These are phyloP conservation scores for Tenthredo livida DNA, from an alignment of 2,888 invertebrate species.

Conservation along the genomic window DNA sequence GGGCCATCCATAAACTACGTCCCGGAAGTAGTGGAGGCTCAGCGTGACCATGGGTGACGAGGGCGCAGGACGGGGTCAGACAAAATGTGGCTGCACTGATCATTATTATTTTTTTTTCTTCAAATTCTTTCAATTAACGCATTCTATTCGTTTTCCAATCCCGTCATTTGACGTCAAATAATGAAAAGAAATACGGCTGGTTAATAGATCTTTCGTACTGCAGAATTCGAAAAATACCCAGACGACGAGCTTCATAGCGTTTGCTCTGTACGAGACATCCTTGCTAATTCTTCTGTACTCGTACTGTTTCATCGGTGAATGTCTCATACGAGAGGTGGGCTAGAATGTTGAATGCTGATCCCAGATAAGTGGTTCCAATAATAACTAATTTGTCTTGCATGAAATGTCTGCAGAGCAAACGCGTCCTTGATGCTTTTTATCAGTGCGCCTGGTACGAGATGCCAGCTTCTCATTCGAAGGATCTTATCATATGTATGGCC, in stretches of 20 bases:
- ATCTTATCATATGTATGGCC: slow-evolving; percentile 79
- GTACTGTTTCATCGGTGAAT: slow-evolving; percentile 65
- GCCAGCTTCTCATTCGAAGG: slow-evolving; percentile 75
- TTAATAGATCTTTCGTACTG: background rate
- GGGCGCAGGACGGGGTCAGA: no score
- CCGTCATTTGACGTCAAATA: no score
- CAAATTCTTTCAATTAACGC: no score
- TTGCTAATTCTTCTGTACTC: slow-evolving; percentile 59
- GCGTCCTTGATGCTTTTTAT: slow-evolving; percentile 79
- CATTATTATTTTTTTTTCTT: no score
- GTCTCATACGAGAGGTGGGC: slow-evolving; percentile 42
- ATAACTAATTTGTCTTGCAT: background rate
- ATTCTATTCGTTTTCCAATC: no score
- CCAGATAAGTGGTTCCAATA: background rate
- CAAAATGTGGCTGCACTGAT: no score
- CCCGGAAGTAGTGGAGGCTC: no score
- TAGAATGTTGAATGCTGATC: background rate
- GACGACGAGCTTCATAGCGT: slow-evolving; percentile 52
- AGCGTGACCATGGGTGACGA: no score
- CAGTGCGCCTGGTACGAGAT: slow-evolving; percentile 81
- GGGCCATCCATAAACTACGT: no score
- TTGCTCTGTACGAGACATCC: slow-evolving; percentile 55
- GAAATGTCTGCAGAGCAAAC: slow-evolving; percentile 79
- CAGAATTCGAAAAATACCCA: slow-evolving; percentile 5
- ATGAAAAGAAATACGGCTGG: background rate